A percentile compares a stretch with the other conserved stretches of the same genome.
Conservation (phyloP, 2,113 vertebrate genomes). For the Melozone crissalis region DNA sequence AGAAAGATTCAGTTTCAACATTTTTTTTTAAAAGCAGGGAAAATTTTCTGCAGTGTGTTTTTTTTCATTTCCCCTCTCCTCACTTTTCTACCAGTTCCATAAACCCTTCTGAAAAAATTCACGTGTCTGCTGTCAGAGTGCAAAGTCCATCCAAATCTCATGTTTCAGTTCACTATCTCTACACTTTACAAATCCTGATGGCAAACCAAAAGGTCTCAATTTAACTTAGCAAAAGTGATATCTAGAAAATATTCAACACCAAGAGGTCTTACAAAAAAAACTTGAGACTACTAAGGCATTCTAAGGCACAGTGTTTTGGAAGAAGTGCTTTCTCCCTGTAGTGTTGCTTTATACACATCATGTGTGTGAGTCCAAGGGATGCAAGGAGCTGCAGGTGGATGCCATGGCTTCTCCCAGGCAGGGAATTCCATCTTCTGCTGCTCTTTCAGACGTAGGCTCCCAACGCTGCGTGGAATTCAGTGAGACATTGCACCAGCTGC, state of each 20-base stretch:
- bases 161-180: conserved; percentile 64
- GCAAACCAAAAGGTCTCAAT: conserved; percentile 62
- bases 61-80: neutral
- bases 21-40: neutral
- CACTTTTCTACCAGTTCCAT: conserved; percentile 29
- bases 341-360: conserved; percentile 26
- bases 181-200: conserved; percentile 65
- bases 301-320: conserved; percentile 84
- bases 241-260: conserved; percentile 73
- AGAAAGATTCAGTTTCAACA: conserved; percentile 35
- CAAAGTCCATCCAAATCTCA: conserved; percentile 69
- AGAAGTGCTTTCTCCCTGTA: conserved; percentile 70
- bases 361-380: neutral
- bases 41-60: neutral
- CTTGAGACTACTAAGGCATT: conserved; percentile 71
- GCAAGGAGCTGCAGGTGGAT: neutral
- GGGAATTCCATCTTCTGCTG: neutral
- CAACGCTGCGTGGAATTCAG: conserved; percentile 94
- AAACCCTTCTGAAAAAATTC: conserved; percentile 23
- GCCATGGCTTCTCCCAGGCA: neutral
- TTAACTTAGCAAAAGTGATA: conserved; percentile 76
- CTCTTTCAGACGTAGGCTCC: conserved; percentile 91
- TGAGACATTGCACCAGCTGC: conserved; percentile 98
- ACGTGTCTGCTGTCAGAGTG: conserved; percentile 43
- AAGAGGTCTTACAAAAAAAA: conserved; percentile 63